Evolutionary conservation across 2,888 invertebrate species (phyloP), one percentile per base, ranked within the genome.

Genomic region (Hipparchia sbordonii): DNA sequence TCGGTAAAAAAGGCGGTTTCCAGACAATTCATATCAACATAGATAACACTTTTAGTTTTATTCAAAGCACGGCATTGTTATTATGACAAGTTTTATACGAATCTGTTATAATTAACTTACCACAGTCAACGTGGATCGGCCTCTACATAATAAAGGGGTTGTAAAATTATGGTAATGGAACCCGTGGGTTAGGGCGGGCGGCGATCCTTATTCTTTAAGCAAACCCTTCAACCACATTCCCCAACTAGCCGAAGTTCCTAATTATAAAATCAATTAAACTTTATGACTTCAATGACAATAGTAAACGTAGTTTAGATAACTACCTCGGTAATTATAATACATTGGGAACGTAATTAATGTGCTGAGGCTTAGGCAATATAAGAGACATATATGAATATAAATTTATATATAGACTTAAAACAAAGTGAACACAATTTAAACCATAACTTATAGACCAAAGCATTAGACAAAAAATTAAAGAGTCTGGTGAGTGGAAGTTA

Each of bases 131-230:
- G 61, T 68, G 71, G 69, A 68, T 66, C 67, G 72, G 51, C 67
- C 71, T 77, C 74, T 74, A 70, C 75, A 74, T 74, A 60, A 78
- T 76, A 77, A 77, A 74, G 71, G 77, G 39, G 62, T 65, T 67
- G 71, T 77, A 74, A 74, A 76, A 77, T 74, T 78, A 78, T 78
- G 77, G 62, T 76, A 77, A 78, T 76, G 67, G 70, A 74, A 61
- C 54, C 61, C 63, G 51, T 70, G 67, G 74, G 70, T 72, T 67
- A 60, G 72, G 67, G 70, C 54, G 48, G 23, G 60, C 63, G 52
- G 67, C 45, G 46, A 51, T 62, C 61, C 45, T 48, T 33, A 74
- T 70, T 73, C 74, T 70, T 73, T 65, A 72, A 52, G 67, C 67
- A 57, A 54, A 39, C 59, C 66, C 67, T 70, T 70, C 63, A 57